These are phyloP conservation scores for Intellagama lesueurii DNA, from an alignment of 2,797 vertebrate species.

Conservation along the genomic window DNA sequence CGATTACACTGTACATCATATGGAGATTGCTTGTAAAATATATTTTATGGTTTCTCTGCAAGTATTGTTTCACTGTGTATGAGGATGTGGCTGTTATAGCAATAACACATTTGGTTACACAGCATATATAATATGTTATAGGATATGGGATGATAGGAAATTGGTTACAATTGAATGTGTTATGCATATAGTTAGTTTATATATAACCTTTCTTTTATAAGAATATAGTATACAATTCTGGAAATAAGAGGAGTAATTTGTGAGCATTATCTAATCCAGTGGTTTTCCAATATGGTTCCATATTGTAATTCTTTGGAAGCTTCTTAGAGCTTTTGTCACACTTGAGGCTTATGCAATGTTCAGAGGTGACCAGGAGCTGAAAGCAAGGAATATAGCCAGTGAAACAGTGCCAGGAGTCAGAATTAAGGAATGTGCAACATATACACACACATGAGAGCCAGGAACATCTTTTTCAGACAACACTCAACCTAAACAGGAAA, in stretches of 20 bases:
- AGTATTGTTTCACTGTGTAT: constrained; percentile 39
- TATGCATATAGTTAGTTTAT: constrained; percentile 12
- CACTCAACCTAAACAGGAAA: neutral
- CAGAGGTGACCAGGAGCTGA: neutral
- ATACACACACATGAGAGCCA: neutral
- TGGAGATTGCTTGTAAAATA: neutral
- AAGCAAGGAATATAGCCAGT: neutral
- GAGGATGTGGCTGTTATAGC: constrained; percentile 8
- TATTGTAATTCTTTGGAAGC: neutral
- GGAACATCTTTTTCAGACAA: neutral
- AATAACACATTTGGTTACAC: neutral
- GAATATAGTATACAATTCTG: neutral
- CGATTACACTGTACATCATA: constrained; percentile 39
- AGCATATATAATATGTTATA: constrained; percentile 10
- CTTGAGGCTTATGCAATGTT: neutral
- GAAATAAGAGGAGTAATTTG: constrained; percentile 8
- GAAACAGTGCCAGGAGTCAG: neutral
- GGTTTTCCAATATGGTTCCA: neutral
- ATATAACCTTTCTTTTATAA: constrained; percentile 15
- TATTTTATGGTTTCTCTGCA: constrained; percentile 52
- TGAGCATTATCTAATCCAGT: neutral
- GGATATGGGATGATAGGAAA: constrained; percentile 35
- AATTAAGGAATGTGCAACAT: neutral
- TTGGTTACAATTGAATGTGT: constrained; percentile 27
- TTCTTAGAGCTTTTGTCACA: neutral